phyloP scores from a whole-genome alignment of 2,113 vertebrate species.

The Stegastes partitus region DNA sequence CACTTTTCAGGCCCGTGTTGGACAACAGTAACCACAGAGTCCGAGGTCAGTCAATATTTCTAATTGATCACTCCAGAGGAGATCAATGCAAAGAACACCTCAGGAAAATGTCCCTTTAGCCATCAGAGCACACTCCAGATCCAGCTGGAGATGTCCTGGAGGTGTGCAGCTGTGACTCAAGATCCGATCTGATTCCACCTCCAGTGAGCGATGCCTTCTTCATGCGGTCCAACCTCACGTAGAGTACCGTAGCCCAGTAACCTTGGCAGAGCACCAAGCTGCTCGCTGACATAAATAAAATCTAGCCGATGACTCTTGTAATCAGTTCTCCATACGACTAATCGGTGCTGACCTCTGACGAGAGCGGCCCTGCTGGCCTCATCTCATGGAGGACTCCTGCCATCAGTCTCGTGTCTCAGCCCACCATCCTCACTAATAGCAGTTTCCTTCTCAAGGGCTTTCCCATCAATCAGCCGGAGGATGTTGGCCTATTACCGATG shows the following conservation, averaged over 20 bases:
- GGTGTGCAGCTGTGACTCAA: neutral
- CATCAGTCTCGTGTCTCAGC: constrained; percentile 42
- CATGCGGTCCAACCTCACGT: neutral
- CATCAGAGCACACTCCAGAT: neutral
- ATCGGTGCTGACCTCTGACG: constrained; percentile 37
- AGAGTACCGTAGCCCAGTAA: neutral
- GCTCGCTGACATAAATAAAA: neutral
- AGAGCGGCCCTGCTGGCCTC: constrained; percentile 23
- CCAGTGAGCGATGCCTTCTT: neutral
- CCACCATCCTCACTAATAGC: constrained; percentile 52
- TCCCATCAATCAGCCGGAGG: constrained; percentile 63
- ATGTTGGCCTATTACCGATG: constrained; percentile 55
- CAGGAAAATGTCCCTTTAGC: neutral
- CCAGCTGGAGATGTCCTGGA: neutral
- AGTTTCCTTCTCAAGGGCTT: constrained; percentile 45
- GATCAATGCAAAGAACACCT: constrained; percentile 18
- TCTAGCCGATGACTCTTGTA: constrained; percentile 14
- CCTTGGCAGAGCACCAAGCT: constrained; percentile 13
- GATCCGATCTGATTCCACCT: neutral
- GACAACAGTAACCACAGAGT: neutral
- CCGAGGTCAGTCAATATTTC: constrained; percentile 18
- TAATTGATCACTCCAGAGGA: constrained; percentile 4
- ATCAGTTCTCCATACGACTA: constrained; percentile 26
- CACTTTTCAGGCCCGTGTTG: constrained; percentile 1
- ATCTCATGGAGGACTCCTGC: constrained; percentile 43